These are phyloP conservation scores for Podotricha telesiphe DNA, from an alignment of 2,888 invertebrate species.

Conservation along the genomic window DNA sequence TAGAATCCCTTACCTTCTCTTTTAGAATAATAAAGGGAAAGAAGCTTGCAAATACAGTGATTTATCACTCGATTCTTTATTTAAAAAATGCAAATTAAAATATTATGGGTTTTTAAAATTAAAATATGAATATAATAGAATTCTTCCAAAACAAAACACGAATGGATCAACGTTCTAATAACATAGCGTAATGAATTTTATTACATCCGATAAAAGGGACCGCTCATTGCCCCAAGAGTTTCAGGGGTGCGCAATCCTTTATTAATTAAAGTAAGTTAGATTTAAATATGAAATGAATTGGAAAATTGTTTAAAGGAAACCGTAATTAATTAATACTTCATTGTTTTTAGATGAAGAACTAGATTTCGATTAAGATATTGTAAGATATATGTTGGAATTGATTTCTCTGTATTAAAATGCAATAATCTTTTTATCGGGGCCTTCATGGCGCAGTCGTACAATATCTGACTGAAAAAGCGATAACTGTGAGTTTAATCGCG, in stretches of 20 bases:
- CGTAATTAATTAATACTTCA: not conserved
- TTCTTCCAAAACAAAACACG: not conserved
- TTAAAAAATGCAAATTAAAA: not conserved
- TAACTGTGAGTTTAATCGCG: no score
- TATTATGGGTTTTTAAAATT: not conserved
- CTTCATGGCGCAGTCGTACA: no score
- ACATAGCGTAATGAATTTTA: conserved; percentile 30
- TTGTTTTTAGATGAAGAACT: not conserved
- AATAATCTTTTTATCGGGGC: no score
- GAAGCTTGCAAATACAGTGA: no score
- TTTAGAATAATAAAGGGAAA: no score
- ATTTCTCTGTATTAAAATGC: no score
- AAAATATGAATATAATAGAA: conserved; percentile 1
- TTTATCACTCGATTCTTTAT: no score
- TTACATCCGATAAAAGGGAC: conserved; percentile 28
- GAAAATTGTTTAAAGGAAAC: conserved; percentile 22
- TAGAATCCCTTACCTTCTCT: no score
- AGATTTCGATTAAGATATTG: not conserved
- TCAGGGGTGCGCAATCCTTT: conserved; percentile 23
- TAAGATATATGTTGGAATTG: no score
- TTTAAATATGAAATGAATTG: conserved; percentile 29
- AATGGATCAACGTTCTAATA: conserved; percentile 23
- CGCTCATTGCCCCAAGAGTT: conserved; percentile 25
- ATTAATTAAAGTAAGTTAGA: conserved; percentile 30
- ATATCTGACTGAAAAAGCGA: no score